Evolutionary conservation across 2,888 invertebrate genomes (phyloP).

Genomic region (Cryptocephalus moraei): DNA sequence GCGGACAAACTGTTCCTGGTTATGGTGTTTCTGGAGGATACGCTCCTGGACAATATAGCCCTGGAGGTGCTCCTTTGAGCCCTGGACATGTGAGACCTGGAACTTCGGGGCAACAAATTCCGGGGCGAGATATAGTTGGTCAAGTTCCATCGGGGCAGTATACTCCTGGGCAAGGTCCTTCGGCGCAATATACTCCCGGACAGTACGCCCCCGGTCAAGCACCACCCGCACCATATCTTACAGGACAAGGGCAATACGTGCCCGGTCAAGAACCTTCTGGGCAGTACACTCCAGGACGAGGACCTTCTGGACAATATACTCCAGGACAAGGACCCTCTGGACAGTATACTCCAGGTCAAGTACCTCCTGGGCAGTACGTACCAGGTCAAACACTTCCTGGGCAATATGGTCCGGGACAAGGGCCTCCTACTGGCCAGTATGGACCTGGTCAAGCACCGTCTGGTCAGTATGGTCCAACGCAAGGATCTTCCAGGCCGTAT

Average conservation of each 20-base stretch:
- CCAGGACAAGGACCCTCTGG: not conserved
- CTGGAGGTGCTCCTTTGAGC: not conserved
- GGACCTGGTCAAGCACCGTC: not conserved
- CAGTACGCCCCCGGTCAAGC: not conserved
- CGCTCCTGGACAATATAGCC: not conserved
- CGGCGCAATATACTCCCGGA: not conserved
- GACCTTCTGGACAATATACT: slow-evolving; percentile 1
- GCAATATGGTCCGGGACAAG: not conserved
- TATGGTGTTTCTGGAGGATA: not conserved
- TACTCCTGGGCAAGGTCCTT: not conserved
- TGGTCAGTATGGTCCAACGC: slow-evolving; percentile 1
- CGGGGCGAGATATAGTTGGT: not conserved
- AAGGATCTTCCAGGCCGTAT: not conserved
- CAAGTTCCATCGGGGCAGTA: not conserved
- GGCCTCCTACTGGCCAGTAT: no score
- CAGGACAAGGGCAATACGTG: not conserved
- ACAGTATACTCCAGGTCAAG: not conserved
- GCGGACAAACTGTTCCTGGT: not conserved
- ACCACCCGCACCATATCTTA: not conserved
- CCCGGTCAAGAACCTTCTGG: slow-evolving; percentile 1
- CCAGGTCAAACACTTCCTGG: not conserved
- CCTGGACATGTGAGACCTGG: not conserved
- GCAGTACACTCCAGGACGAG: slow-evolving; percentile 1
- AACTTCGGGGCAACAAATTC: not conserved
- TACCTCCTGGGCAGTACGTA: not conserved